Percentiles rank a stretch among this genome's conserved stretches.
phyloP scores from a whole-genome alignment of 2,797 vertebrate genomes.

The Pristis pectinata region DNA sequence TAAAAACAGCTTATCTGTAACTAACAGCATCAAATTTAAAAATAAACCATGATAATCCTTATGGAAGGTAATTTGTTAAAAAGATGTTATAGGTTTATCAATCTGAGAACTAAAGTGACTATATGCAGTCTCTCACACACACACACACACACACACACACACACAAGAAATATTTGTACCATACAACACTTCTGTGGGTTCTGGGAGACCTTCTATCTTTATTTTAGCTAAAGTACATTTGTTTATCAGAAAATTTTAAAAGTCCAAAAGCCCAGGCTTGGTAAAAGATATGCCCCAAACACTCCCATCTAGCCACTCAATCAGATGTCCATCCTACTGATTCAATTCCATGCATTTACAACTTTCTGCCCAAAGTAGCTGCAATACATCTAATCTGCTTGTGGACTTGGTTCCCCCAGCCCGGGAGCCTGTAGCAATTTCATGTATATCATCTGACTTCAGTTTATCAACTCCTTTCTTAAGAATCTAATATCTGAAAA shows the following conservation, averaged over 20 bases:
- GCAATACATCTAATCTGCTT: not conserved
- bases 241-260: not conserved
- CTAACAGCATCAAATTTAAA: not conserved
- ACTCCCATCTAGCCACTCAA: not conserved
- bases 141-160: not conserved
- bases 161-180: not conserved
- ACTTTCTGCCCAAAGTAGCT: not conserved
- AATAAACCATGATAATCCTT: not conserved
- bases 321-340: not conserved
- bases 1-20: not conserved
- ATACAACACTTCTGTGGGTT: not conserved
- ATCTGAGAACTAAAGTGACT: not conserved
- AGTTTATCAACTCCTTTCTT: not conserved
- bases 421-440: not conserved
- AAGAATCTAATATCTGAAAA: slow-evolving; percentile 1
- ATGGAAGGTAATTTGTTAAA: not conserved
- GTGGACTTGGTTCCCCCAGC: not conserved
- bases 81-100: not conserved
- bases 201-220: not conserved
- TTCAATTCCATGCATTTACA: not conserved
- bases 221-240: not conserved
- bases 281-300: not conserved
- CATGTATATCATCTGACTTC: not conserved
- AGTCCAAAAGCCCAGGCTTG: not conserved
- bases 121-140: not conserved